These are phyloP conservation scores for Sesia bembeciformis DNA, from an alignment of 2,888 invertebrate species.

Conservation along the genomic window DNA sequence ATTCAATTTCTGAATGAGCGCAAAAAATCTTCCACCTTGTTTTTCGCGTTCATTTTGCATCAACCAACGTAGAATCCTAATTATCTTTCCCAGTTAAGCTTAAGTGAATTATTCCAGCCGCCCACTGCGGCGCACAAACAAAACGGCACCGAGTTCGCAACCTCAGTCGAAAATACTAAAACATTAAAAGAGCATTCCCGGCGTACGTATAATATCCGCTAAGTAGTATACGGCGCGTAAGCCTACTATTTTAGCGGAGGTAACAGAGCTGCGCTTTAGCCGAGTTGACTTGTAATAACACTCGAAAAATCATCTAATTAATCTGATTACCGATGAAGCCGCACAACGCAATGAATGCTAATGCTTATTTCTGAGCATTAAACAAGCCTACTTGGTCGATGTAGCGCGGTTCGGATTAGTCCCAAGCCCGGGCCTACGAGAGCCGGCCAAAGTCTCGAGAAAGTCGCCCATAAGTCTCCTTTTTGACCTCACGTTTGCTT, in stretches of 20 bases:
- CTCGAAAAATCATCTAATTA: conserved; percentile 70
- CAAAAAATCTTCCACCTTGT: conserved; percentile 66
- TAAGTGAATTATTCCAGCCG: conserved; percentile 72
- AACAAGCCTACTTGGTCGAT: conserved; percentile 58
- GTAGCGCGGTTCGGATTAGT: conserved; percentile 51
- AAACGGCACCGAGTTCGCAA: conserved; percentile 67
- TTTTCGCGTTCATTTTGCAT: conserved; percentile 72
- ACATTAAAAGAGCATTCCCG: conserved; percentile 66
- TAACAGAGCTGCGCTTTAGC: conserved; percentile 57
- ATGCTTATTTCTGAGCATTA: conserved; percentile 59
- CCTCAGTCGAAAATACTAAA: conserved; percentile 73
- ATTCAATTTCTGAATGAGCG: conserved; percentile 71
- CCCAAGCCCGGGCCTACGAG: conserved; percentile 23
- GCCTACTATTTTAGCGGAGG: conserved; percentile 64
- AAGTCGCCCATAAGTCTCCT: not conserved
- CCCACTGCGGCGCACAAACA: conserved; percentile 70
- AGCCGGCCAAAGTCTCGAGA: conserved; percentile 1
- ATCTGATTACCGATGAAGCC: conserved; percentile 62
- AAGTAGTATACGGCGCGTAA: conserved; percentile 61
- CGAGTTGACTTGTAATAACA: conserved; percentile 71
- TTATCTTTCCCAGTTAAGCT: conserved; percentile 74
- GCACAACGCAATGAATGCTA: conserved; percentile 48
- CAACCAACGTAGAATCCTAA: conserved; percentile 72
- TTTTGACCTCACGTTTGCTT: not conserved
- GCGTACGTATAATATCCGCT: conserved; percentile 66